These are phyloP conservation scores for Drosophila subquinaria DNA, from an alignment of 2,888 invertebrate genomes.

Conservation along the genomic window DNA sequence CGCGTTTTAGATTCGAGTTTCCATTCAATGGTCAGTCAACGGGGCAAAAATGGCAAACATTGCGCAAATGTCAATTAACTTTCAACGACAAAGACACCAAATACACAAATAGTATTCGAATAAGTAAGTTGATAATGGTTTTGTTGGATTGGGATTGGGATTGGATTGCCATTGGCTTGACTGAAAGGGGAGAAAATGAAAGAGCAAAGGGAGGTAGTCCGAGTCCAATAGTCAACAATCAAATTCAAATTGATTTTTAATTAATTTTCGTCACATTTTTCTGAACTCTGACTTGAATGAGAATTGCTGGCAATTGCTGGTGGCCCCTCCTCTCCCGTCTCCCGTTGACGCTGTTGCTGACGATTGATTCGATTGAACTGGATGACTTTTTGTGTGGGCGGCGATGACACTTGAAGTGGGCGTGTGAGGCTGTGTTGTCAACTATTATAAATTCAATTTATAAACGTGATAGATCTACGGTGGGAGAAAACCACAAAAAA, in stretches of 20 bases:
- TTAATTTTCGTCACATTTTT: constrained; percentile 81
- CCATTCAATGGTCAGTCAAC: constrained; percentile 4
- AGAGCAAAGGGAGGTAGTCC: not conserved
- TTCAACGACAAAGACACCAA: constrained; percentile 45
- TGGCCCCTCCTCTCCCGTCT: constrained; percentile 39
- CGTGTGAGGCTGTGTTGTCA: constrained; percentile 58
- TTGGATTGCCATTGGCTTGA: constrained; percentile 3
- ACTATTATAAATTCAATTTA: constrained; percentile 80
- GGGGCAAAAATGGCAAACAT: constrained; percentile 59
- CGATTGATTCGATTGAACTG: constrained; percentile 40
- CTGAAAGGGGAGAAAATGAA: not conserved
- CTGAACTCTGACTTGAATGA: constrained; percentile 53
- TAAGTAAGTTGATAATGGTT: constrained; percentile 23
- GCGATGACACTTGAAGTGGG: constrained; percentile 15
- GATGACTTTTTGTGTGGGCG: constrained; percentile 17
- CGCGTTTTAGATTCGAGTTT: not conserved
- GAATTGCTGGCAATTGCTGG: constrained; percentile 48
- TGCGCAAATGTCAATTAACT: constrained; percentile 75
- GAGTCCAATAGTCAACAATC: constrained; percentile 62
- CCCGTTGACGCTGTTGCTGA: constrained; percentile 10
- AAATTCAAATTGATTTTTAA: constrained; percentile 81
- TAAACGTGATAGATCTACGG: constrained; percentile 53
- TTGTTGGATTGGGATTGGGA: not conserved
- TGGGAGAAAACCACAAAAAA: not conserved
- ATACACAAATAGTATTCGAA: constrained; percentile 40